Evolutionary conservation across 2,888 invertebrate genomes (phyloP).

Genomic region (Callinectes sapidus): DNA sequence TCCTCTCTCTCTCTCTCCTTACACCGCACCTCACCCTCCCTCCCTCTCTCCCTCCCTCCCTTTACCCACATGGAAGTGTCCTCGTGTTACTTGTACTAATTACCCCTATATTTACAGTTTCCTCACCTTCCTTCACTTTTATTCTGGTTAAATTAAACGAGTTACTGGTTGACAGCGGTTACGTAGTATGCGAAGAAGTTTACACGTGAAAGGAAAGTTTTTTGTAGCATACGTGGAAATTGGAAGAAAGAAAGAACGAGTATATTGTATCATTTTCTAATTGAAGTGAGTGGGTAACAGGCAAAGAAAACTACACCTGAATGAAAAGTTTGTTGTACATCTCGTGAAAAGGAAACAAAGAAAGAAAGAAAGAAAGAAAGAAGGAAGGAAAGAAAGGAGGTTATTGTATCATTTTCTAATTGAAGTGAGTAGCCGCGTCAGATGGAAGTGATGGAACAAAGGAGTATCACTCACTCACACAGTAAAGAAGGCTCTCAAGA

Average conservation of each 20-base stretch:
- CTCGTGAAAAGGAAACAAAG: too few relatives aligned
- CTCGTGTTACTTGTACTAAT: not conserved
- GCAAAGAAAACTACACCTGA: too few relatives aligned
- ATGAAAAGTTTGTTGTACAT: too few relatives aligned
- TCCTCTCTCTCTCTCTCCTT: too few relatives aligned
- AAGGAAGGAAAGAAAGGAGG: too few relatives aligned
- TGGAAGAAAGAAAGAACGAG: not conserved
- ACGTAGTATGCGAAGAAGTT: too few relatives aligned
- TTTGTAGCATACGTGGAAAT: too few relatives aligned
- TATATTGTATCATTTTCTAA: not conserved
- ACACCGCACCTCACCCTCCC: not conserved
- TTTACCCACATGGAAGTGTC: not conserved
- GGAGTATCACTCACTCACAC: too few relatives aligned
- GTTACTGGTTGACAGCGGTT: too few relatives aligned
- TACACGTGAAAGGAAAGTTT: too few relatives aligned
- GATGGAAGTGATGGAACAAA: too few relatives aligned
- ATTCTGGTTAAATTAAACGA: not conserved
- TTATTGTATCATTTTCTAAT: not conserved
- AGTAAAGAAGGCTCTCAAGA: too few relatives aligned
- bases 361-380: not conserved
- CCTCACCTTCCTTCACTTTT: not conserved
- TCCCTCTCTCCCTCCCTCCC: not conserved
- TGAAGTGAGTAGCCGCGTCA: not conserved
- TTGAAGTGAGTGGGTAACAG: not conserved
- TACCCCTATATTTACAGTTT: not conserved